These are phyloP conservation scores for Etia nguti DNA, from an alignment of 2,113 vertebrate genomes.

Conservation along the genomic window DNA sequence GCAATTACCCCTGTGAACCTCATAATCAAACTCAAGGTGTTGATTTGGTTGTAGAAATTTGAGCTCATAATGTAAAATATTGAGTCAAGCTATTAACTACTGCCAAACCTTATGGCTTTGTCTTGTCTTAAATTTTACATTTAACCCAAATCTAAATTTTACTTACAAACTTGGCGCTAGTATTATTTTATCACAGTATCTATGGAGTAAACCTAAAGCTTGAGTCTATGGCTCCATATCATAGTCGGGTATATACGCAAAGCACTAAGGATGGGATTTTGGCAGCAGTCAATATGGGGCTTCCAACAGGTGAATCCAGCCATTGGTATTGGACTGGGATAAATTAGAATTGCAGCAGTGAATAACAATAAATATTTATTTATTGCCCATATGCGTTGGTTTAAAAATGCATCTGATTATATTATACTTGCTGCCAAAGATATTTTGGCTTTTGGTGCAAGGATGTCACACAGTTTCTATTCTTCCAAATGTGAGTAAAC, in stretches of 20 bases:
- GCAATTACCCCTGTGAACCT: neutral
- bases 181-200: neutral
- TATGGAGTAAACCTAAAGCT: neutral
- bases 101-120: neutral
- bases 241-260: neutral
- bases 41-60: neutral
- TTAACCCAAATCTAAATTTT: neutral
- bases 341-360: neutral
- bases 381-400: neutral
- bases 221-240: neutral
- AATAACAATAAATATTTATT: neutral
- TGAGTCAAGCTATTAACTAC: neutral
- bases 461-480: neutral
- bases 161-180: neutral
- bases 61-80: neutral
- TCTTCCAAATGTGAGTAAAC: neutral
- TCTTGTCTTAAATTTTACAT: neutral
- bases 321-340: neutral
- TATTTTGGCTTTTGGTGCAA: neutral
- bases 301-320: neutral
- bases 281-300: neutral
- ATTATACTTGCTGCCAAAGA: neutral
- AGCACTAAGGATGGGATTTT: neutral
- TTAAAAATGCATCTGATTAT: neutral
- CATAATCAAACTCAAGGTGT: neutral